Conservation (phyloP, 2,888 invertebrate species). For the Itoplectis maculator region DNA sequence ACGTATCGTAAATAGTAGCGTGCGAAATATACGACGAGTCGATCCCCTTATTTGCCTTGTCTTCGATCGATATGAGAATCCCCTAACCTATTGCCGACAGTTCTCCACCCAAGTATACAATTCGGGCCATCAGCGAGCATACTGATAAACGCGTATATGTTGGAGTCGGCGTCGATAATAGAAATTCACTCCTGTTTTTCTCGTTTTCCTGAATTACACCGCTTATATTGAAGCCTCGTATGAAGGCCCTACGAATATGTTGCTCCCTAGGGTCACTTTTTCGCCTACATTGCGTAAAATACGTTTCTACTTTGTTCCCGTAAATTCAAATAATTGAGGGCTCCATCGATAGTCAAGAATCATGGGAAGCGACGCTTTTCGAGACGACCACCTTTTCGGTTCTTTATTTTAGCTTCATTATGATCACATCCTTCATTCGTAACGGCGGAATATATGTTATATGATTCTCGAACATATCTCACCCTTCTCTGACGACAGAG, state of each 20-base stretch:
- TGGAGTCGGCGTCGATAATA: constrained; percentile 53
- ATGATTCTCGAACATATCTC: neutral
- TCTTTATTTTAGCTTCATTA: neutral
- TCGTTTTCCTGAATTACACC: constrained; percentile 25
- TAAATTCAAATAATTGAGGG: constrained; percentile 16
- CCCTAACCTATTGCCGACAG: constrained; percentile 43
- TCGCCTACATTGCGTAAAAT: constrained; percentile 9
- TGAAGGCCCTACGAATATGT: no score
- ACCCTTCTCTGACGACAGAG: neutral
- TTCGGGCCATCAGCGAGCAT: constrained; percentile 36
- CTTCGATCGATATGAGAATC: constrained; percentile 58
- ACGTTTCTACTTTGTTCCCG: constrained; percentile 28
- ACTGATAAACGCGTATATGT: constrained; percentile 50
- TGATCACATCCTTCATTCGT: neutral
- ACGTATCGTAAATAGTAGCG: constrained; percentile 15
- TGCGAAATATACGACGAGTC: constrained; percentile 49
- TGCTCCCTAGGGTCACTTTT: neutral
- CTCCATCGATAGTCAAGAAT: neutral
- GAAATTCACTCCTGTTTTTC: constrained; percentile 51
- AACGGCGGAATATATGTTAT: neutral
- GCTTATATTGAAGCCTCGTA: no score
- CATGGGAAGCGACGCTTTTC: neutral
- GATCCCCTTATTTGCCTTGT: constrained; percentile 66
- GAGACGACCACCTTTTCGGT: neutral
- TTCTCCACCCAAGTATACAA: constrained; percentile 54